These are phyloP conservation scores for Homalodisca vitripennis DNA, from an alignment of 1,140 invertebrate genomes.

Conservation along the genomic window DNA sequence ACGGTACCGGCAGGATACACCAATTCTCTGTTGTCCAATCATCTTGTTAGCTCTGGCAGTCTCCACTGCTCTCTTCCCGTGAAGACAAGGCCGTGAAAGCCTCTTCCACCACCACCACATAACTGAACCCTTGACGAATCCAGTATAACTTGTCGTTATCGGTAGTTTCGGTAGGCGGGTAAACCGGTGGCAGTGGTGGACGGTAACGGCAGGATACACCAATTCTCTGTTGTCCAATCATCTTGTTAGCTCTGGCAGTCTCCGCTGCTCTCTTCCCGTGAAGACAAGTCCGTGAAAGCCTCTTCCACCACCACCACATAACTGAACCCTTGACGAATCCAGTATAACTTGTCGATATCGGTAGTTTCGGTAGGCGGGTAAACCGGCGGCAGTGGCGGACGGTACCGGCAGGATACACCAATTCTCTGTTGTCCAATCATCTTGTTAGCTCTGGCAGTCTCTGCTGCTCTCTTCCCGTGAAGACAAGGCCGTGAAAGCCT, in stretches of 20 bases:
- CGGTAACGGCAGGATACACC: slow-evolving; percentile 4
- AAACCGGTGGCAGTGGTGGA: background rate
- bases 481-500: no score
- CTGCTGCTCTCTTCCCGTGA: no score
- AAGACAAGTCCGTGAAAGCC: no score
- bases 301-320: no score
- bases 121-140: no score
- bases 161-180: background rate
- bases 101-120: no score
- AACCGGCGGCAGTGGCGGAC: background rate
- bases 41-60: slow-evolving; percentile 13
- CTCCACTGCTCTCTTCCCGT: no score
- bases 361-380: background rate
- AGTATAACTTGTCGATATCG: background rate
- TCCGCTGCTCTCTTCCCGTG: no score
- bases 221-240: slow-evolving; percentile 1
- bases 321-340: no score
- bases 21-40: slow-evolving; percentile 1
- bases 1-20: slow-evolving; percentile 1
- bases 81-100: no score
- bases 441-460: no score
- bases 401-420: slow-evolving; percentile 5
- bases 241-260: no score
- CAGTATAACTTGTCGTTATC: background rate
- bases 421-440: slow-evolving; percentile 1